Percentiles rank a stretch among this genome's conserved stretches.
Evolutionary conservation across 1,140 invertebrate genomes (phyloP).

Genomic region (Meloidogyne hapla): DNA sequence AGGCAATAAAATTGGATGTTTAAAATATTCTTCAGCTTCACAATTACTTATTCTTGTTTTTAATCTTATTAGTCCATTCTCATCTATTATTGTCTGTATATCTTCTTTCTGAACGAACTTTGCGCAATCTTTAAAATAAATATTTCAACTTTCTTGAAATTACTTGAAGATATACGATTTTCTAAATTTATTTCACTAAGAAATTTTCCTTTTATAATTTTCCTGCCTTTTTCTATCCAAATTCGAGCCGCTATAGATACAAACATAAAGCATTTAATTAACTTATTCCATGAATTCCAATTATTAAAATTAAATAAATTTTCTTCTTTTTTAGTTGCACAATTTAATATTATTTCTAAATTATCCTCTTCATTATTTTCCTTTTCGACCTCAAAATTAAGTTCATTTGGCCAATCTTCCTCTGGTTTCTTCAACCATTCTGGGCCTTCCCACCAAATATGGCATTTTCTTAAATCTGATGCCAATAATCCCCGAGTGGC

Average conservation of each 20-base stretch:
- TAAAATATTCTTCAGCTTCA: slow-evolving; percentile 4
- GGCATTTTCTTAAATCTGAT: no score
- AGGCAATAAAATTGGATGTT: slow-evolving; percentile 7
- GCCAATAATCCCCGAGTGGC: no score
- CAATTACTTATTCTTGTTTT: slow-evolving; percentile 23
- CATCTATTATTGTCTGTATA: neutral
- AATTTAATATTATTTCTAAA: neutral
- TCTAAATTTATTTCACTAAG: neutral
- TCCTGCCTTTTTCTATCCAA: neutral
- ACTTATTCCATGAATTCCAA: neutral
- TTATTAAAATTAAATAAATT: neutral
- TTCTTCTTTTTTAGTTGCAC: neutral
- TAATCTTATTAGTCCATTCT: slow-evolving; percentile 5
- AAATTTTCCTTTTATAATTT: neutral
- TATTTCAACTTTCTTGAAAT: no score
- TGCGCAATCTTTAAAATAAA: no score
- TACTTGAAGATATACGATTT: no score
- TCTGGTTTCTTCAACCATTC: no score
- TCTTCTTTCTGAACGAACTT: no score
- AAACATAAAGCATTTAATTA: neutral
- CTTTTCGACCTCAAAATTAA: no score
- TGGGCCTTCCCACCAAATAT: no score
- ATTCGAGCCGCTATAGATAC: neutral
- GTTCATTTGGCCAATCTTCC: no score
- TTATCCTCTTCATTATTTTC: no score